Base-by-base conservation (phyloP, 1,140 invertebrate genomes). In the Diachasmimorpha longicaudata region DNA sequence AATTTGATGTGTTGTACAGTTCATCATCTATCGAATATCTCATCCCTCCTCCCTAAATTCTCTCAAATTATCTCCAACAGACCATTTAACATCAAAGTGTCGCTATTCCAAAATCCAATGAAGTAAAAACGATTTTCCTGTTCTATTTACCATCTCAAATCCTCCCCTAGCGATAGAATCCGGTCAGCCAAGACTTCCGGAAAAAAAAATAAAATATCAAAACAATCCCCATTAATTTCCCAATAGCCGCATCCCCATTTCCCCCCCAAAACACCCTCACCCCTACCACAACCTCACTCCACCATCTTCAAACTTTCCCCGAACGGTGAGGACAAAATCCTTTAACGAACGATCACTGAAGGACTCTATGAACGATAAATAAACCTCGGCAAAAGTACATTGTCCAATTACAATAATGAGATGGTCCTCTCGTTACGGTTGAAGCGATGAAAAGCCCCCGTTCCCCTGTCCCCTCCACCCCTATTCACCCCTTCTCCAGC, bases 361-460 rank as follows among this genome's bases (percentile, higher is more conserved):
- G 37, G 69, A 48, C 21, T 23, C 68, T 37, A 72, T 52, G 70
- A 37, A 72, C 74, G 77, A 81, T 80, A 81, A 81, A 81, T 82
- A 81, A 80, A 77, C 76, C 74, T 76, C 80, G 78, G 80, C 76
- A 81, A 81, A 81, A 79, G 77, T 79, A 80, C 80, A 80, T 83
- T 81, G 81, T 85, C 81, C 85, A 88, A 87, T 87, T 87, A 87
- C 82, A 85, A 85, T 87, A 88, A 87, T 84, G 83, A 87, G 83
- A 83, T 75, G 81, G 79, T 76, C 81, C 78, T 83, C 79, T 82
- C 72, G 78, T 77, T 69, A 75, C 52, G 48, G 19, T 16, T 19
- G 58, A 70, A 70, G 42, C 55, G 71, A 73, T 39, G 69, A 66
- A 63, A 23, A 63, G 58, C 23, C 23, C 58, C 44, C 1, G 4